These are phyloP conservation scores for Distichodus sexfasciatus DNA, from an alignment of 2,797 vertebrate species.

Conservation along the genomic window DNA sequence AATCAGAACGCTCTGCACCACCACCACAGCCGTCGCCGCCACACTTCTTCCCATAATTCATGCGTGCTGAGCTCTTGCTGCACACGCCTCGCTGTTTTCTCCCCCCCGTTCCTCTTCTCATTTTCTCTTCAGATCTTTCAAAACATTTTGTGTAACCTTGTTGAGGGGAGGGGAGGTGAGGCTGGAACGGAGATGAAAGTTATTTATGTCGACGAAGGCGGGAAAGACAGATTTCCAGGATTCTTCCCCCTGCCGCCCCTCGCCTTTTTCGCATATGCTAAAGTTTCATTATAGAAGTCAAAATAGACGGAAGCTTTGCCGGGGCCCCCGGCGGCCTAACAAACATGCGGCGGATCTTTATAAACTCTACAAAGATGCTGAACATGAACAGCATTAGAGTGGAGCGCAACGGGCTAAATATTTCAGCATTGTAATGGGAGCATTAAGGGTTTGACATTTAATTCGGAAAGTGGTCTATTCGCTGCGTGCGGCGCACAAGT, in stretches of 20 bases:
- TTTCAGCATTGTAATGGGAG: constrained; percentile 45
- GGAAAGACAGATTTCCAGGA: constrained; percentile 4
- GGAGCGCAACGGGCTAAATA: constrained; percentile 38
- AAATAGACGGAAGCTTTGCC: constrained; percentile 19
- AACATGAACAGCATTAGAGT: constrained; percentile 28
- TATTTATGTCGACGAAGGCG: constrained; percentile 3
- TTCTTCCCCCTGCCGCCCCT: neutral
- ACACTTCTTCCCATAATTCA: constrained; percentile 70
- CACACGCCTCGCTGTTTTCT: constrained; percentile 36
- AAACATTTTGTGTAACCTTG: constrained; percentile 18
- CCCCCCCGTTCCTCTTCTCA: neutral
- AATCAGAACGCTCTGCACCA: constrained; percentile 72
- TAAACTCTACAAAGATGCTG: constrained; percentile 10
- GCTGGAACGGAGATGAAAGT: neutral
- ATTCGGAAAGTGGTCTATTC: constrained; percentile 51
- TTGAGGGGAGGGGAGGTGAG: neutral
- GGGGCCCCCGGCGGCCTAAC: constrained; percentile 29
- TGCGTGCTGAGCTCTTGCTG: constrained; percentile 51
- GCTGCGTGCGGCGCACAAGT: constrained; percentile 6
- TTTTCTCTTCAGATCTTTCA: constrained; percentile 19
- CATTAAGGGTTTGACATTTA: constrained; percentile 49
- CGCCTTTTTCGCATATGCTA: constrained; percentile 23
- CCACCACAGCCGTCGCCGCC: constrained; percentile 60
- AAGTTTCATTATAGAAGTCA: constrained; percentile 21
- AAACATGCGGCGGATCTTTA: constrained; percentile 22